Conservation (phyloP, 2,888 invertebrate genomes). For the Flexamia atlantica region DNA sequence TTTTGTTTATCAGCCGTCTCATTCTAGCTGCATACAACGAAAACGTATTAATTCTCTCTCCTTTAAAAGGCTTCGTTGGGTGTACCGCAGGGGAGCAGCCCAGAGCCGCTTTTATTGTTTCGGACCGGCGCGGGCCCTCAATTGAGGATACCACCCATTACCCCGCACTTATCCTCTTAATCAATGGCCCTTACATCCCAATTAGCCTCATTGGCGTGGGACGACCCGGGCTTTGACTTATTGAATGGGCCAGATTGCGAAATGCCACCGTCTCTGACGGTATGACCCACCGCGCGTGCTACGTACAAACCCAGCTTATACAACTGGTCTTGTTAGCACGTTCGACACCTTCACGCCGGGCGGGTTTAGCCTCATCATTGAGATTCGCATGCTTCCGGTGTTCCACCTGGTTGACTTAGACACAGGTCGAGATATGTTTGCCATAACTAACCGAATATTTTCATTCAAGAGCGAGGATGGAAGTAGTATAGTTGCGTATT, state of each 20-base stretch:
- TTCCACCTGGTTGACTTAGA: conserved; percentile 8
- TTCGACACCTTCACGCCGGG: conserved; percentile 9
- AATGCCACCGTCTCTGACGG: neutral
- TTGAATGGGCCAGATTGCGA: conserved; percentile 11
- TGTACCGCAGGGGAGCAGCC: neutral
- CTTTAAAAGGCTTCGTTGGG: too few relatives aligned
- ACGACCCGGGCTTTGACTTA: conserved; percentile 37
- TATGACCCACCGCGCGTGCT: neutral
- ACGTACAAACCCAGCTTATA: neutral
- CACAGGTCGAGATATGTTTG: too few relatives aligned
- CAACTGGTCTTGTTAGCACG: neutral
- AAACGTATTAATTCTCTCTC: too few relatives aligned
- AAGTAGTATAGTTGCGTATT: too few relatives aligned
- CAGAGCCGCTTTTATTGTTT: conserved; percentile 18
- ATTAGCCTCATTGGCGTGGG: conserved; percentile 56
- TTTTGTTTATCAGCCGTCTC: too few relatives aligned
- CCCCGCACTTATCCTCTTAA: conserved; percentile 49
- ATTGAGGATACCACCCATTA: conserved; percentile 55
- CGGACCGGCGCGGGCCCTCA: conserved; percentile 20
- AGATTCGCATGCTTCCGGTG: conserved; percentile 16
- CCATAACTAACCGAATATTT: too few relatives aligned
- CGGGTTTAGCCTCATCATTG: neutral
- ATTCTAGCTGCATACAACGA: too few relatives aligned
- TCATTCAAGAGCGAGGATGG: too few relatives aligned
- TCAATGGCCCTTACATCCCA: conserved; percentile 59